Base-by-base conservation (phyloP, 2,113 vertebrate species). In the Lampris incognitus region DNA sequence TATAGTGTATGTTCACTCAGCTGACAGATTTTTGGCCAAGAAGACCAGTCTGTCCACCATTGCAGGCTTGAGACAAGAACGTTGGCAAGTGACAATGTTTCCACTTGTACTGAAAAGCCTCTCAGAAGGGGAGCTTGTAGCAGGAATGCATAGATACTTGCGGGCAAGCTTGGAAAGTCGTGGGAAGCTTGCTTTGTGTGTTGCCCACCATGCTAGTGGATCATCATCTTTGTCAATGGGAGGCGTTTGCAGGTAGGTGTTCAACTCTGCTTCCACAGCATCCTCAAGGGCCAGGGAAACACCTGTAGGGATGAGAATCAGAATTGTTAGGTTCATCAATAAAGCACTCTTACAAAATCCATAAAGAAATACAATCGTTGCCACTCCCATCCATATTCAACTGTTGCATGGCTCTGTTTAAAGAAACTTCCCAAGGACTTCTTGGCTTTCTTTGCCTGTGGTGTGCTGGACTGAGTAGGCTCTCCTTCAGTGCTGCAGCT, bases 21-120 rank as follows among this genome's bases (percentile, higher is more conserved):
- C 52, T 70, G 57, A 58, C 8, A 72, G 69, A 38, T 67, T 67
- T 73, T 67, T 66, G 39, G 69, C 37, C 13, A 60, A 51, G 54
- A 78, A 73, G 41, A 72, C 61, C 62, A 67, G 48, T 72, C 69
- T 79, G 61, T 79, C 56, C 55, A 79, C 77, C 70, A 67, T 46
- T 79, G 41, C 56, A 55, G 62, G 64, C 56, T 73, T 79, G 57
- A 79, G 77, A 68, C 78, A 9, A 55, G 64, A 79, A 5, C 24
- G 7, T n/a, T 80, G 70, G 42, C 71, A 69, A 58, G 51, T 70
- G 24, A 57, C 44, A 3, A 61, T 64, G 9, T 78, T 65, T 41
- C 46, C 61, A 51, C 52, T 66, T 38, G 69, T 41, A 44, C 67
- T 69, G 59, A 70, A 70, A 77, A 70, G 41, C 9, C 59, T 70